A percentile compares a stretch with the other conserved stretches of the same genome.
Evolutionary conservation across 2,113 vertebrate genomes (phyloP).

Genomic region (Peucedramus taeniatus): DNA sequence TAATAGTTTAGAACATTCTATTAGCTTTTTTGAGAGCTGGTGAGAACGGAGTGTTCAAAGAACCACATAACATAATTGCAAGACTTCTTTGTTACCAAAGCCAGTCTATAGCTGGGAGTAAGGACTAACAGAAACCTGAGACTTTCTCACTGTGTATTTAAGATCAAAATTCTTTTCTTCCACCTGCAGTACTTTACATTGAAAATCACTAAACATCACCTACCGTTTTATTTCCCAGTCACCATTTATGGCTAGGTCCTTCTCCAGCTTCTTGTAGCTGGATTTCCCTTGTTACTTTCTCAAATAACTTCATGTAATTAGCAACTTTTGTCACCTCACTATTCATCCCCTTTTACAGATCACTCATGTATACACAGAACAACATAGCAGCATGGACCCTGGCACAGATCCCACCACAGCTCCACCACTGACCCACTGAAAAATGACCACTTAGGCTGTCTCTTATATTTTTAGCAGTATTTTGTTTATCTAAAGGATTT

Average conservation of each 20-base stretch:
- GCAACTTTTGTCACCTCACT: neutral
- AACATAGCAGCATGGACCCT: neutral
- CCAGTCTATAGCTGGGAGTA: neutral
- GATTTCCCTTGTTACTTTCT: neutral
- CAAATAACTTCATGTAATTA: neutral
- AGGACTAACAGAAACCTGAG: neutral
- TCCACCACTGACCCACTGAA: neutral
- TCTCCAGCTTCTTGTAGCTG: neutral
- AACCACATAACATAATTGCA: neutral
- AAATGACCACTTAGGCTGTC: neutral
- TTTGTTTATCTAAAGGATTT: neutral
- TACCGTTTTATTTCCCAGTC: neutral
- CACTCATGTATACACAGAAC: neutral
- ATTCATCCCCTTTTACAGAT: neutral
- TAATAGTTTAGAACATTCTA: neutral
- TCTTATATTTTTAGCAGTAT: neutral
- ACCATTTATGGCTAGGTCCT: neutral
- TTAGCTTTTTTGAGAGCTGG: neutral
- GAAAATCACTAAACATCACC: neutral
- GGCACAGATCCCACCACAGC: neutral
- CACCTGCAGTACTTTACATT: neutral
- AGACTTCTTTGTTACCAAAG: neutral
- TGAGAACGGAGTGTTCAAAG: neutral
- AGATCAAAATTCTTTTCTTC: neutral
- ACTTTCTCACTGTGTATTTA: neutral